These are phyloP conservation scores for Phoeniculus purpureus DNA, from an alignment of 2,797 vertebrate genomes.

Conservation along the genomic window DNA sequence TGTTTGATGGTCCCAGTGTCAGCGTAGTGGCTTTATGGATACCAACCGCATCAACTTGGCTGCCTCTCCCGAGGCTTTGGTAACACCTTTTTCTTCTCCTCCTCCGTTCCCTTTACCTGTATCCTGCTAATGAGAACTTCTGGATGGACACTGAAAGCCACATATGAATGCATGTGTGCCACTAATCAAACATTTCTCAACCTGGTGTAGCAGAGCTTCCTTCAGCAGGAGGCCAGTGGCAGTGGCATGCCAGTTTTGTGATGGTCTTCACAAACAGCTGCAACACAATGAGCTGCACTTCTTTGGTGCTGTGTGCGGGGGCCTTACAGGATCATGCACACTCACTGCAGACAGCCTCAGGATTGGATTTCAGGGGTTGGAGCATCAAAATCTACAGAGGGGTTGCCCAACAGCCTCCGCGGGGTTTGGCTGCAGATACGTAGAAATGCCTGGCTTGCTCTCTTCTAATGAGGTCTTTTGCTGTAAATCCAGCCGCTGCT, in stretches of 20 bases:
- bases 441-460: not conserved
- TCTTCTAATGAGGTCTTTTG: not conserved
- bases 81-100: not conserved
- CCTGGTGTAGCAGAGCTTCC: constrained; percentile 7
- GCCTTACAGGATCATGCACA: not conserved
- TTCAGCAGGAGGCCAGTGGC: constrained; percentile 41
- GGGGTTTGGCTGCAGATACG: not conserved
- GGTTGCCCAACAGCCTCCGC: not conserved
- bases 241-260: not conserved
- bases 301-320: not conserved
- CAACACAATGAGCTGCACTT: not conserved
- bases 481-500: not conserved
- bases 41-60: not conserved
- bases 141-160: not conserved
- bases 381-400: not conserved
- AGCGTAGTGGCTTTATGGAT: not conserved
- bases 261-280: constrained; percentile 32
- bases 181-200: not conserved
- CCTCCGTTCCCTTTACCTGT: not conserved
- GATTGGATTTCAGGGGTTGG: not conserved
- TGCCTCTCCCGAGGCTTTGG: not conserved
- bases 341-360: not conserved
- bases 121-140: not conserved
- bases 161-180: not conserved
- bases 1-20: not conserved